Evolutionary conservation across 2,888 invertebrate species (phyloP), one percentile per base, ranked within the genome.

Genomic region (Ochropleura leucogaster): DNA sequence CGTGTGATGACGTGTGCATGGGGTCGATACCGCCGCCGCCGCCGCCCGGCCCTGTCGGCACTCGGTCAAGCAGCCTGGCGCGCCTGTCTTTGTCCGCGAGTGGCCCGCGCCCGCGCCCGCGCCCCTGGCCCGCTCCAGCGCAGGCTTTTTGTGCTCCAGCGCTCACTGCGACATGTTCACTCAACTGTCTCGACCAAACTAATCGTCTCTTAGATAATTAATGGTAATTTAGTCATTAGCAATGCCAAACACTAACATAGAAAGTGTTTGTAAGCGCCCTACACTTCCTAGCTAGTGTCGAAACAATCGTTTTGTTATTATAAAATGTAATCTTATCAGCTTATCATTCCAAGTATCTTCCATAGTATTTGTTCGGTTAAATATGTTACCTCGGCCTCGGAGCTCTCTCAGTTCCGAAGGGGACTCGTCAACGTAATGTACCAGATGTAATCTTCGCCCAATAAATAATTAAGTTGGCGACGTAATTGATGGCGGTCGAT

Each of bases 151-250:
- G 59, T 46, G 77, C 78, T 82, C 65, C 30, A 46, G 10, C 44
- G 78, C 66, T 55, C 51, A 47, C 60, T 51, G 76, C 51, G 51
- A 10, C 55, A 53, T 72, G 74, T 80, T 80, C 77, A 72, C 75
- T 69, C 51, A 62, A 67, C 73, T 79, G 69, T 71, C 80, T 77
- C 74, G 76, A 76, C 67, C 77, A 40, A 75, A 78, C 84, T 87
- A 77, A 80, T 85, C 75, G 75, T 77, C 73, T 79, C 71, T 66
- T 51, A 66, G 72, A 66, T 71, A 80, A 77, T 76, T 77, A 67
- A 68, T 74, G 73, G 69, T 57, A 66, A 68, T 69, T 57, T 20
- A 53, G 55, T 68, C 62, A 65, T 74, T 71, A 62, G 40, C 68
- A 62, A 30, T 30, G 12, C 53, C 66, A 30, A n/a, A 70, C 62